A percentile compares a stretch with the other conserved stretches of the same genome.
phyloP scores from a whole-genome alignment of 2,888 invertebrate species.

The Drosophila melanosoma region DNA sequence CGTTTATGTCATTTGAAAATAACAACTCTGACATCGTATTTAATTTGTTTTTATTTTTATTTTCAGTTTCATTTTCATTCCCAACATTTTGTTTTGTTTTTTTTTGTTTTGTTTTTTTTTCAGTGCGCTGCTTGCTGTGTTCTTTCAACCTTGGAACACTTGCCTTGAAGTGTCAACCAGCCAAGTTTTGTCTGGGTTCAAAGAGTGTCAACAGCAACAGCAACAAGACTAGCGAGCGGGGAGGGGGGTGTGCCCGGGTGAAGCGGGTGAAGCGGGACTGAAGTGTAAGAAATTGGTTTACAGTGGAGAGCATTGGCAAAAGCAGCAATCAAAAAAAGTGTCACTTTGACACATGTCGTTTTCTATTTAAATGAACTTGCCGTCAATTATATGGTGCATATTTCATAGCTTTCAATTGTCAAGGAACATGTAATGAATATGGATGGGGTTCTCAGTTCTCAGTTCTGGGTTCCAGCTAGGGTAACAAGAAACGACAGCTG shows the following conservation, averaged over 20 bases:
- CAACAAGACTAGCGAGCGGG: constrained; percentile 3
- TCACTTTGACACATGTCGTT: constrained; percentile 78
- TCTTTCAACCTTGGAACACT: constrained; percentile 48
- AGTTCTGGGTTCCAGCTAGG: not conserved
- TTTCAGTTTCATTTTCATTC: constrained; percentile 28
- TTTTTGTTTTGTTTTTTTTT: constrained; percentile 1
- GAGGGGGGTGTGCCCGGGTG: not conserved
- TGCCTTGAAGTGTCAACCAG: constrained; percentile 73
- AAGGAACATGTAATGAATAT: constrained; percentile 48
- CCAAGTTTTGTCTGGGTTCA: constrained; percentile 48
- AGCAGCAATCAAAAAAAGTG: constrained; percentile 72
- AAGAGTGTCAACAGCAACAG: constrained; percentile 65
- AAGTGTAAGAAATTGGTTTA: constrained; percentile 44
- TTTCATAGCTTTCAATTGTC: constrained; percentile 55
- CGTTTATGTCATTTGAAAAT: constrained; percentile 74
- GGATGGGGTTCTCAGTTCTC: constrained; percentile 13
- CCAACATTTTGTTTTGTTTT: not conserved
- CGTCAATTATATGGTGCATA: constrained; percentile 56
- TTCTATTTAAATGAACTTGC: constrained; percentile 76
- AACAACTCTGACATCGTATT: constrained; percentile 73
- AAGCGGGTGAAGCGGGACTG: not conserved
- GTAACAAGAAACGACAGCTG: constrained; percentile 20
- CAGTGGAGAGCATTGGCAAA: constrained; percentile 16
- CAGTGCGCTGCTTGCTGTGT: constrained; percentile 19
- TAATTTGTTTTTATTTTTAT: constrained; percentile 71